Evolutionary conservation across 2,797 vertebrate species (phyloP).

Genomic region (Protosalanx chinensis): DNA sequence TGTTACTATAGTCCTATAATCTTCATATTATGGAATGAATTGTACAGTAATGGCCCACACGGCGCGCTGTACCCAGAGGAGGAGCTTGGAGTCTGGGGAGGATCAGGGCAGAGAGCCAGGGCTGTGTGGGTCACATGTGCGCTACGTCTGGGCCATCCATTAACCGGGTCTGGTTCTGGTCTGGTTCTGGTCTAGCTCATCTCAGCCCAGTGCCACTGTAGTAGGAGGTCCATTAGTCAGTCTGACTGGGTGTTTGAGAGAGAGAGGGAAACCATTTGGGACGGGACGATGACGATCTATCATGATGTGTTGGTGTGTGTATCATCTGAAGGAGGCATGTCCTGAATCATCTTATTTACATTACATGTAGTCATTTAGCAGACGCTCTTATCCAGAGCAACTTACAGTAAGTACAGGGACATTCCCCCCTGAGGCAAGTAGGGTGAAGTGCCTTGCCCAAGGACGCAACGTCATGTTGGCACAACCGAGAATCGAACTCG

Average conservation of each 20-base stretch:
- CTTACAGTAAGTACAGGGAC: no score
- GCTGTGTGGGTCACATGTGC: background rate
- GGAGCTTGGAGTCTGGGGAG: background rate
- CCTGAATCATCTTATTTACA: no score
- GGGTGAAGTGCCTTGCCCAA: no score
- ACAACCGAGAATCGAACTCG: no score
- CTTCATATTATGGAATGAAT: no score
- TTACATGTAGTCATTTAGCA: no score
- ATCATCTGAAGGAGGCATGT: no score
- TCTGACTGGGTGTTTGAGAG: background rate
- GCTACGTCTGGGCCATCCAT: slow-evolving; percentile 8
- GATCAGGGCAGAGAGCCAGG: background rate
- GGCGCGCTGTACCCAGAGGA: background rate
- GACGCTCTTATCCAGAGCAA: no score
- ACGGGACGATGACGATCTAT: background rate
- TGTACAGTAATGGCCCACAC: background rate
- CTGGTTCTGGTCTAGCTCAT: slow-evolving; percentile 27
- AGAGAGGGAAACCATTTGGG: background rate
- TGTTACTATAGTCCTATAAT: no score
- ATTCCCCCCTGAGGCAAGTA: no score
- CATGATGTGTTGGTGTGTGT: background rate
- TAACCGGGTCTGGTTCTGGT: background rate
- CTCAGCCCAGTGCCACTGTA: slow-evolving; percentile 11
- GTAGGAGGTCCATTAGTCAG: background rate
- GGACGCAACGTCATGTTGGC: no score